phyloP scores from a whole-genome alignment of 2,797 vertebrate species.

The Petrocephalus schoutedeni region DNA sequence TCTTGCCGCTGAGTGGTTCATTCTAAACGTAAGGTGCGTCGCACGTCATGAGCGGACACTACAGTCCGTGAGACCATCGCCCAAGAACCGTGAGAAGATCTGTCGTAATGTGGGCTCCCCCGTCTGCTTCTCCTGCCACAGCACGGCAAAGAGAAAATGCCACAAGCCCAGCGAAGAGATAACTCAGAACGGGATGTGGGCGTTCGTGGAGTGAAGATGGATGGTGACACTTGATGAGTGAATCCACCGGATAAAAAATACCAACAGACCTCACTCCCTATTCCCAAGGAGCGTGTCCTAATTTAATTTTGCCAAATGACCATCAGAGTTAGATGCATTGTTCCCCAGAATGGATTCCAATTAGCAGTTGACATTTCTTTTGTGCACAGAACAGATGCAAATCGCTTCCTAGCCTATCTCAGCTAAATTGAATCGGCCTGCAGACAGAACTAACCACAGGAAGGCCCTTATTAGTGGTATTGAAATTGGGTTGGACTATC shows the following conservation, averaged over 20 bases:
- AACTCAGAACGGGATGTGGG: constrained; percentile 13
- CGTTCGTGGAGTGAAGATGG: constrained; percentile 13
- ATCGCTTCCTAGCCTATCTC: constrained; percentile 24
- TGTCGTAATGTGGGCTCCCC: not conserved
- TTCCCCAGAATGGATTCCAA: constrained; percentile 18
- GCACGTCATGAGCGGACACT: no score
- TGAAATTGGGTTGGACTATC: constrained; percentile 6
- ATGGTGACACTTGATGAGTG: constrained; percentile 20
- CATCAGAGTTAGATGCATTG: constrained; percentile 19
- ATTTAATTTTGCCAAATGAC: constrained; percentile 20
- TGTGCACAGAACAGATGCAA: constrained; percentile 25
- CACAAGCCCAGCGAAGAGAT: not conserved
- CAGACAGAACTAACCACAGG: constrained; percentile 4
- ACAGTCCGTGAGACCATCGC: no score
- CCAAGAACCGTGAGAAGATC: not conserved
- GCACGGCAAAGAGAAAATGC: not conserved
- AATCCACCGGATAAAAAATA: not conserved
- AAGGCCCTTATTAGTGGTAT: constrained; percentile 5
- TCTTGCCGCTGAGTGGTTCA: not conserved
- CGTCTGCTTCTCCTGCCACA: not conserved
- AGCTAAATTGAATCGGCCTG: constrained; percentile 15
- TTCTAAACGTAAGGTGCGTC: not conserved
- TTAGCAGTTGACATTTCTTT: constrained; percentile 23
- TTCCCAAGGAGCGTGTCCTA: not conserved
- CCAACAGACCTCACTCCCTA: not conserved